Evolutionary conservation across 1,140 invertebrate species (phyloP).

Genomic region (Sarcophaga bullata): DNA sequence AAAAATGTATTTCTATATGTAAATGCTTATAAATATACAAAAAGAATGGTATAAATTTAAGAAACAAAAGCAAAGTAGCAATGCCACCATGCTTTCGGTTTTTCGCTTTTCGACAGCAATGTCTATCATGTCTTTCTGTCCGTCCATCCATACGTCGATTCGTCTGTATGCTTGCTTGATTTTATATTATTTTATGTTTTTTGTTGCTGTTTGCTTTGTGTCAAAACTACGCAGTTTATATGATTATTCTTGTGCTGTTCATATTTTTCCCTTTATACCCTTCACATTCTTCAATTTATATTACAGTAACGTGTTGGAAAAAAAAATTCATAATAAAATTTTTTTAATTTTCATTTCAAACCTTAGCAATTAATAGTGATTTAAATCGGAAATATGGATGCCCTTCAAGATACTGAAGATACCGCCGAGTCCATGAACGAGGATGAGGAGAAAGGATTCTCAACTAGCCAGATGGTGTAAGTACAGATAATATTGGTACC

Average conservation of each 20-base stretch:
- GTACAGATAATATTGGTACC: background rate
- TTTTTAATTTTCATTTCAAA: background rate
- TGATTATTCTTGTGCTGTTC: background rate
- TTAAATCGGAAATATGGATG: constrained; percentile 19
- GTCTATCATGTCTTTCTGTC: background rate
- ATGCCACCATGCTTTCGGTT: background rate
- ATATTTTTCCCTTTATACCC: background rate
- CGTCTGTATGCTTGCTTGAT: background rate
- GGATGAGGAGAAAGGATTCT: constrained; percentile 10
- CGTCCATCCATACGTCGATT: background rate
- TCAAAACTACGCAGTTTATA: constrained; percentile 17
- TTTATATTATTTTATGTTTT: background rate
- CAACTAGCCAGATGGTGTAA: constrained; percentile 10
- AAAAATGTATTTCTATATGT: too few species aligned
- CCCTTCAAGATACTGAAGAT: background rate
- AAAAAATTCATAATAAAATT: background rate
- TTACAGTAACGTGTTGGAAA: background rate
- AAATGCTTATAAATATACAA: background rate
- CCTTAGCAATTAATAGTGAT: background rate
- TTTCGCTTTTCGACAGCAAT: background rate
- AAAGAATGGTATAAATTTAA: background rate
- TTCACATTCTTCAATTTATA: background rate
- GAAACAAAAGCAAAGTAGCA: background rate
- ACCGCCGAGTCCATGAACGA: constrained; percentile 20
- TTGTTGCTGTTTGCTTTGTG: background rate